A percentile compares a stretch with the other conserved stretches of the same genome.
These are phyloP conservation scores for Mesorhabditis sp. DNA, from an alignment of 2,888 invertebrate genomes.

Conservation along the genomic window DNA sequence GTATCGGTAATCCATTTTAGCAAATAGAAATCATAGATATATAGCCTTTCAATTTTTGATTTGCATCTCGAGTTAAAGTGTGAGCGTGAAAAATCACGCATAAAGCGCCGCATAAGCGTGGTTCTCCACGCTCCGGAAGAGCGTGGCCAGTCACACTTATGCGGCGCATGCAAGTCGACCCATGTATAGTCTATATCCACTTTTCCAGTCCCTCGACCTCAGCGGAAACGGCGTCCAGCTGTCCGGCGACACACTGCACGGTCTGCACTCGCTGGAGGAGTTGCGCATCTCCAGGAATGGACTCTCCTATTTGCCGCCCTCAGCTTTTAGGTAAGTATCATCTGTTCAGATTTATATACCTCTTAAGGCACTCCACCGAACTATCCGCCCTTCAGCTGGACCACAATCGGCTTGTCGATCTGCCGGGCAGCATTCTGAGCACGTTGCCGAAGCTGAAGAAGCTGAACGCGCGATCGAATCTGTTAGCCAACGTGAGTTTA, in stretches of 20 bases:
- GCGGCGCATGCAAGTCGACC: too few species aligned
- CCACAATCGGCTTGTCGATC: constrained; percentile 27
- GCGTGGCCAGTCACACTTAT: too few species aligned
- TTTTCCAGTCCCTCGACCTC: constrained; percentile 30
- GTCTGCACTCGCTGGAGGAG: constrained; percentile 21
- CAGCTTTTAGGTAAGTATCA: constrained; percentile 23
- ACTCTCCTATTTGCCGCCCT: constrained; percentile 32
- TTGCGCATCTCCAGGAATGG: constrained; percentile 25
- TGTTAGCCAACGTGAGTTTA: constrained; percentile 28
- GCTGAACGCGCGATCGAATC: constrained; percentile 22
- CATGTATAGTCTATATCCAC: background rate
- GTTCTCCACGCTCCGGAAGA: too few species aligned
- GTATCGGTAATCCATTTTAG: too few species aligned
- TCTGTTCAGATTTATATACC: constrained; percentile 9
- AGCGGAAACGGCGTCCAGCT: constrained; percentile 32
- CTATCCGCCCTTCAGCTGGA: constrained; percentile 21
- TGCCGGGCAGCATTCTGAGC: constrained; percentile 28
- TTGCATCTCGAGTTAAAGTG: too few species aligned
- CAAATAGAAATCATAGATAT: too few species aligned
- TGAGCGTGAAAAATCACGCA: too few species aligned
- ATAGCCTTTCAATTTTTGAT: too few species aligned
- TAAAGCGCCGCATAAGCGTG: too few species aligned
- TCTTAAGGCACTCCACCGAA: background rate
- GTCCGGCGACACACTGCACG: constrained; percentile 25
- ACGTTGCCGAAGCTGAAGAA: constrained; percentile 18